Base-by-base conservation (phyloP, 2,797 vertebrate species). In the Gymnoscopelus braueri region DNA sequence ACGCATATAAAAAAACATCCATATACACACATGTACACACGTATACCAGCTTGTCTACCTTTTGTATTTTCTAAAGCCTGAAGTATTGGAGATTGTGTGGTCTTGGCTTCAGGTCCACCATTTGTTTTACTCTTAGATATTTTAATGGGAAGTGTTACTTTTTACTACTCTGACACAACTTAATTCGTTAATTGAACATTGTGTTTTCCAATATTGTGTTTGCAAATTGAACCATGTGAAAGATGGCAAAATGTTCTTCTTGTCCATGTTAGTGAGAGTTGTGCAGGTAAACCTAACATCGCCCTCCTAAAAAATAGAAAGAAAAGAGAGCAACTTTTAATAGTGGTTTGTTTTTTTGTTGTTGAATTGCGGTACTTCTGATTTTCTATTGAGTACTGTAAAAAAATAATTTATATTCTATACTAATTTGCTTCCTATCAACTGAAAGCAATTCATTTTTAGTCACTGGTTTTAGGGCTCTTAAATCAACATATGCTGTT, bases 401-500 rank as follows among this genome's bases (percentile, higher is more conserved):
- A 89, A 50, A 50, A 67, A 80, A 85, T 90, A 85, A 90, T 91
- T 90, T 90, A 87, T 91, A 90, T 84, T 89, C 84, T 85, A 86
- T 78, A 72, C 87, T 87, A 83, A 88, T 87, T 88, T 88, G 82
- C 89, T 89, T 85, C 85, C 84, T 90, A 77, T 81, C 84, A 79
- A 83, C 78, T 82, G 84, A 74, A 85, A 90, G 81, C 82, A 82
- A 44, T 89, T 82, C 59, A 81, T 88, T 91, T 92, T 87, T 88
- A 79, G 89, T 90, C 87, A 84, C 87, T 87, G 81, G 86, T 89
- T 91, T 87, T 92, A 89, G 86, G 88, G 86, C 90, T 89, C 87
- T 91, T 88, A 88, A 91, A 88, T 90, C 84, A 90, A 92, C 78
- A 89, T 84, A 90, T 89, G 86, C 88, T 92, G 90, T 93, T 94